Conservation (phyloP, 1,140 invertebrate genomes). For the Apis mellifera region Amel_HAv3.1 CM009940.2:6911501-6912000, state of each 20-base stretch:
- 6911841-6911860: slow-evolving; percentile 18
- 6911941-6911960: neutral
- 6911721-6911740: neutral
- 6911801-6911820: neutral
- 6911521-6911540: too few relatives aligned
- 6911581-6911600: too few relatives aligned
- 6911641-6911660: too few relatives aligned
- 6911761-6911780: neutral
- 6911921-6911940: slow-evolving; percentile 6
- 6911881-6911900: neutral
- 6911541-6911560: too few relatives aligned
- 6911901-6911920: neutral
- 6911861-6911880: neutral
- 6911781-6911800: too few relatives aligned
- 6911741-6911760: slow-evolving; percentile 6
- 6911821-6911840: slow-evolving; percentile 3
- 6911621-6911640: neutral
- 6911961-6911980: slow-evolving; percentile 8
- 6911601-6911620: neutral
- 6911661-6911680: too few relatives aligned
- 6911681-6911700: neutral
- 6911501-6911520: too few relatives aligned
- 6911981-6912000: neutral
- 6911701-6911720: neutral
- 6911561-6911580: too few relatives aligned